Evolutionary conservation across 2,113 vertebrate species (phyloP).

Genomic region (Prunella fulvescens): DNA sequence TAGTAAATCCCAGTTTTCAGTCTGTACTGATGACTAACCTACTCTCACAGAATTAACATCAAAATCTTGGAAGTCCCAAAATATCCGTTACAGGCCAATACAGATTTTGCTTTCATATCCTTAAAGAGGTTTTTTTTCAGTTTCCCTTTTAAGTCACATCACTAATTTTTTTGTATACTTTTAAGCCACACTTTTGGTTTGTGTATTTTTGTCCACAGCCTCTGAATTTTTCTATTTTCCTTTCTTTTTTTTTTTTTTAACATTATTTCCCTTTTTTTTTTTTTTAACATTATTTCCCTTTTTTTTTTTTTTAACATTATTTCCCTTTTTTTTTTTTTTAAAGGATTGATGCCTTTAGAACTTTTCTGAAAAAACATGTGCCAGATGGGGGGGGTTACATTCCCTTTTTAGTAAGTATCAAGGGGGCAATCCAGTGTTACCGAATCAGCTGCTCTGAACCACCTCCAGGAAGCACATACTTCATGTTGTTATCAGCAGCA

Average conservation of each 20-base stretch:
- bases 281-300: too few relatives aligned
- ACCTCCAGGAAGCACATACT: background rate
- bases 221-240: background rate
- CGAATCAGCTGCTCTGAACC: background rate
- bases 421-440: background rate
- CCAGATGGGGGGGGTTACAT: background rate
- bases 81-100: background rate
- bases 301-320: too few relatives aligned
- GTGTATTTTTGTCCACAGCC: background rate
- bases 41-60: background rate
- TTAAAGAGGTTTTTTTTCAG: background rate
- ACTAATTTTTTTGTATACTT: background rate
- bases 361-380: background rate
- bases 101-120: background rate
- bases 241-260: background rate
- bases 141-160: background rate
- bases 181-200: background rate
- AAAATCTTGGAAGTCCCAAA: background rate
- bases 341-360: background rate
- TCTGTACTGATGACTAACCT: background rate
- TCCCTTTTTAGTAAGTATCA: background rate
- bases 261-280: too few relatives aligned
- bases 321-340: too few relatives aligned
- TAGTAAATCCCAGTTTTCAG: background rate
- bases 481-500: background rate